These are phyloP conservation scores for Meloidogyne chitwoodi DNA, from an alignment of 1,140 invertebrate species.

Conservation along the genomic window DNA sequence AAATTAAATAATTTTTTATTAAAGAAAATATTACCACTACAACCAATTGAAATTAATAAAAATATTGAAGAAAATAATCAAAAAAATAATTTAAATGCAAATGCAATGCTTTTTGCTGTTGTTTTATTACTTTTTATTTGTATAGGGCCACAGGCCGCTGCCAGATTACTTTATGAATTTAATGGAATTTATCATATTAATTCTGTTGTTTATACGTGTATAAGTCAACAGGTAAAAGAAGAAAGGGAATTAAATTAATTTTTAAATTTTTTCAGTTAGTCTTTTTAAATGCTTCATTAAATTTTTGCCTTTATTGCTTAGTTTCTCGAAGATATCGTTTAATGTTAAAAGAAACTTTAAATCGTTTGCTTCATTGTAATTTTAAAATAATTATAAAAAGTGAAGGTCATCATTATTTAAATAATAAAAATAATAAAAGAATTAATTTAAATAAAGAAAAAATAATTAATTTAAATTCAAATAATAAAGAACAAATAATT, in stretches of 20 bases:
- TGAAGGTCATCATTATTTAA: neutral
- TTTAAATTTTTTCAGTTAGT: conserved; percentile 44
- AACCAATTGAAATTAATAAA: no score
- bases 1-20: conserved; percentile 8
- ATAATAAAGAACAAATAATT: no score
- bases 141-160: conserved; percentile 58
- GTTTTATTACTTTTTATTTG: conserved; percentile 55
- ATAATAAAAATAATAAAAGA: neutral
- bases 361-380: neutral
- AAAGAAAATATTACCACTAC: conserved; percentile 1
- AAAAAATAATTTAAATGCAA: conserved; percentile 47
- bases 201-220: conserved; percentile 54
- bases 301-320: conserved; percentile 57
- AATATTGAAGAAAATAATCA: conserved; percentile 11
- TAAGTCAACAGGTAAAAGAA: conserved; percentile 47
- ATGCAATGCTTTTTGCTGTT: conserved; percentile 60
- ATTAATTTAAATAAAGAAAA: neutral
- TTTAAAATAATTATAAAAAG: neutral
- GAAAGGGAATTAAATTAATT: neutral
- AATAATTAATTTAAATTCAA: no score
- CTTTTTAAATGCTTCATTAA: conserved; percentile 57
- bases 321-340: conserved; percentile 52
- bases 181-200: conserved; percentile 51
- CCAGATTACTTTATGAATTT: conserved; percentile 52
- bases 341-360: conserved; percentile 39